Evolutionary conservation across 30 jellyfish, hydroid and myxozoan species (phyloP).

Genomic region (Hydra vulgaris): DNA sequence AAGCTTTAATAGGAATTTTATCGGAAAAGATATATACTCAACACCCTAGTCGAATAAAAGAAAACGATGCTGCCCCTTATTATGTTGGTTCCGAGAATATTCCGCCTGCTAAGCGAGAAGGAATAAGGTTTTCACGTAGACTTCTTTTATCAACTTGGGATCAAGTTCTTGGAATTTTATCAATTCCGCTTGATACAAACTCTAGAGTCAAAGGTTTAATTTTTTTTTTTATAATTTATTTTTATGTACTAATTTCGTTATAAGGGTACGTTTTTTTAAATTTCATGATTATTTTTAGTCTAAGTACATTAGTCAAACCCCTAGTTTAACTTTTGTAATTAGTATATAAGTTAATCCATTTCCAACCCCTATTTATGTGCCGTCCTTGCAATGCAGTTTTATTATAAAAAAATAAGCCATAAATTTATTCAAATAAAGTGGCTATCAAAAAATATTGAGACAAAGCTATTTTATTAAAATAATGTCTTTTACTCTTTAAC

Average conservation of each 20-base stretch:
- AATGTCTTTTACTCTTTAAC: too few relatives aligned
- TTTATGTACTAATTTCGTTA: not conserved
- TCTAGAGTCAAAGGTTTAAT: constrained; percentile 54
- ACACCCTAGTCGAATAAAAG: constrained; percentile 26
- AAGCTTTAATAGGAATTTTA: constrained; percentile 68
- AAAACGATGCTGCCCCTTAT: constrained; percentile 25
- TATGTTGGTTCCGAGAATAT: constrained; percentile 19
- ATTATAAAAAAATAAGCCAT: too few relatives aligned
- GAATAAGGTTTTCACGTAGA: constrained; percentile 69
- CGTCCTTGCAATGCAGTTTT: too few relatives aligned
- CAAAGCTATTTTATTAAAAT: too few relatives aligned
- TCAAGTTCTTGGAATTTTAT: constrained; percentile 63
- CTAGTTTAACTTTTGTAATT: too few relatives aligned
- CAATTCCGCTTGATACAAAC: constrained; percentile 79
- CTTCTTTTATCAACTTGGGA: constrained; percentile 90
- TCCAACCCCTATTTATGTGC: too few relatives aligned
- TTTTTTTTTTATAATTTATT: not conserved
- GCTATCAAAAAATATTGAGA: too few relatives aligned
- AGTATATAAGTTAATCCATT: too few relatives aligned
- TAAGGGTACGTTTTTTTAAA: too few relatives aligned
- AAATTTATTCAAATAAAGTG: too few relatives aligned
- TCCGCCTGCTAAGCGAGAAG: constrained; percentile 65
- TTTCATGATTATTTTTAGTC: too few relatives aligned
- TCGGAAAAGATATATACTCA: constrained; percentile 58
- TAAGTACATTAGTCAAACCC: too few relatives aligned